Evolutionary conservation across 2,797 vertebrate genomes (phyloP).

Genomic region (Trachurus trachurus): DNA sequence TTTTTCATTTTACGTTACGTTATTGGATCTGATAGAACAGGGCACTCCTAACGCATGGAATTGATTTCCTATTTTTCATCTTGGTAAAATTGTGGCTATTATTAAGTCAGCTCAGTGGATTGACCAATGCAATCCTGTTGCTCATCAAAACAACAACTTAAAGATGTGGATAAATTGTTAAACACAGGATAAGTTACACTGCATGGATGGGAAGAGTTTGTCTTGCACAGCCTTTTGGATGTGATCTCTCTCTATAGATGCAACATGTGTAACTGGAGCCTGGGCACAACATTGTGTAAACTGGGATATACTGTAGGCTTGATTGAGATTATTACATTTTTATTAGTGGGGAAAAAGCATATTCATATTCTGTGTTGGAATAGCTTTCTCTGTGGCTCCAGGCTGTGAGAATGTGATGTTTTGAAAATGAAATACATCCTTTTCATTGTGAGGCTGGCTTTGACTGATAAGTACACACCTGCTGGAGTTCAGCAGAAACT

Average conservation of each 20-base stretch:
- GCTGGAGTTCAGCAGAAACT: neutral
- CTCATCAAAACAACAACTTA: slow-evolving; percentile 1
- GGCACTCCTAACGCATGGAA: neutral
- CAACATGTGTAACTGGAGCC: neutral
- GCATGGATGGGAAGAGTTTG: too few relatives aligned
- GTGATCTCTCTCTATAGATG: neutral
- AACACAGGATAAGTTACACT: too few relatives aligned
- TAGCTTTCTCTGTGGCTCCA: too few relatives aligned
- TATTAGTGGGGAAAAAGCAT: neutral
- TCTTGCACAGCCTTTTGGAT: neutral
- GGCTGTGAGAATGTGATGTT: neutral
- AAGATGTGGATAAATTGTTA: too few relatives aligned
- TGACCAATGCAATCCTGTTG: neutral
- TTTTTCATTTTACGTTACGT: neutral
- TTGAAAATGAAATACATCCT: neutral
- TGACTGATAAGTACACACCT: neutral
- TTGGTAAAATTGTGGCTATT: neutral
- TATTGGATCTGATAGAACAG: neutral
- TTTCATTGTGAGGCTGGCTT: neutral
- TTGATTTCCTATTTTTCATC: slow-evolving; percentile 3
- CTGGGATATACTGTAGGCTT: neutral
- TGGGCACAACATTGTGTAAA: neutral
- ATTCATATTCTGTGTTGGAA: neutral
- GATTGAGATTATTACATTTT: neutral
- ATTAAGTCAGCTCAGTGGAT: too few relatives aligned